Evolutionary conservation across 2,113 vertebrate genomes (phyloP), one percentile per base, ranked within the genome.

Genomic region (Elephantulus edwardii): DNA sequence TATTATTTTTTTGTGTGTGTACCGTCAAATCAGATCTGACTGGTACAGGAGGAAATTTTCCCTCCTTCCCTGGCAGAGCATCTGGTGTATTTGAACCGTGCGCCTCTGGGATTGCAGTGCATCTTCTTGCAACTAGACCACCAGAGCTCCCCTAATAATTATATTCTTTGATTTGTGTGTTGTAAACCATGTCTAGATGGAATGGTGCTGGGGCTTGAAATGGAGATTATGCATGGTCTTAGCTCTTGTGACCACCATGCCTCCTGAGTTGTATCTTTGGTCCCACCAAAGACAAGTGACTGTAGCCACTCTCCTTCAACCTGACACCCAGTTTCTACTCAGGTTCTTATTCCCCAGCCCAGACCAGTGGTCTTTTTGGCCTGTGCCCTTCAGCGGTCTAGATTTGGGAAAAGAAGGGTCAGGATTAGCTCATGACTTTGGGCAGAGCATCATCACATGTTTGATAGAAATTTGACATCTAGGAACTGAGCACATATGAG

Each of bases 391-490:
- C 12, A 6, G 40, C 70, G 42, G 8, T 50, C 10, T 40, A 7
- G 30, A 26, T 5, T 6, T 4, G 2, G 3, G 8, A 33, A 8
- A 4, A 22, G 13, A 33, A 83, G 22, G 52, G 50, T 35, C 20
- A 24, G 62, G 52, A 16, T 5, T 42, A 40, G n/a, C 30, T 2
- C 9, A 5, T 38, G 42, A 24, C 20, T 26, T 7, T 6, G 38
- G 11, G 24, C 33, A 82, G 19, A 40, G 19, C 35, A 2, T 44
- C 20, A 0, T 2, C 22, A 20, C 0, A 0, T 17, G 22, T 26
- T 14, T 64, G 19, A 28, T 3, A 50, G 22, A 19, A 46, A 6
- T 12, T 28, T 26, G 40, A 38, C 78, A 28, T 13, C 24, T 14
- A 30, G 10, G 42, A 2, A 22, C 2, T 14, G 12, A 48, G 24